phyloP scores from a whole-genome alignment of 2,888 invertebrate genomes.

The Notodromas monacha region DNA sequence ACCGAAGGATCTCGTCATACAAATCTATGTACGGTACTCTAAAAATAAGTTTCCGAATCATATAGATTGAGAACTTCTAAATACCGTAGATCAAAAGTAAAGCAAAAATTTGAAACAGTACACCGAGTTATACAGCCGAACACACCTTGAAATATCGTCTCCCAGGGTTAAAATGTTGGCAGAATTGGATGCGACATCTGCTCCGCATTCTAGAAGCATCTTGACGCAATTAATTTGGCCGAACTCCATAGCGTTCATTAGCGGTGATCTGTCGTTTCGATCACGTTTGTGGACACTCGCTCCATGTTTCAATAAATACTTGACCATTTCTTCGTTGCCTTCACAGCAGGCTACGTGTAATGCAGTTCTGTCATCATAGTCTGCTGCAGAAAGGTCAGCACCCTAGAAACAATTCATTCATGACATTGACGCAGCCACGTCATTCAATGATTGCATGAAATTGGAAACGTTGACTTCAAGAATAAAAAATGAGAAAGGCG shows the following conservation, averaged over 20 bases:
- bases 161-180: not conserved
- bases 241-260: not conserved
- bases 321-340: constrained; percentile 31
- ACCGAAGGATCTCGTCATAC: too few relatives aligned
- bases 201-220: not conserved
- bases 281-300: constrained; percentile 49
- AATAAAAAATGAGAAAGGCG: constrained; percentile 1
- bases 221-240: not conserved
- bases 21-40: too few relatives aligned
- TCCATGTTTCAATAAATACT: constrained; percentile 37
- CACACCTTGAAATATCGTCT: too few relatives aligned
- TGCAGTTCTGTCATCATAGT: constrained; percentile 40
- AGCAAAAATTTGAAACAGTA: too few relatives aligned
- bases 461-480: too few relatives aligned
- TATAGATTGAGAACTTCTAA: too few relatives aligned
- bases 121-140: too few relatives aligned
- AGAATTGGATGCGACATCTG: not conserved
- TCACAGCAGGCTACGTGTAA: constrained; percentile 43
- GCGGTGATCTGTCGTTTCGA: constrained; percentile 7
- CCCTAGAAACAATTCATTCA: constrained; percentile 19
- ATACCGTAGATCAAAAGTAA: too few relatives aligned
- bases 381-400: constrained; percentile 34
- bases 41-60: too few relatives aligned
- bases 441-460: too few relatives aligned
- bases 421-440: too few relatives aligned